Percentiles rank a stretch among this genome's conserved stretches.
These are phyloP conservation scores for Lepus timidus DNA, from an alignment of 2,113 vertebrate species.

Conservation along the genomic window DNA sequence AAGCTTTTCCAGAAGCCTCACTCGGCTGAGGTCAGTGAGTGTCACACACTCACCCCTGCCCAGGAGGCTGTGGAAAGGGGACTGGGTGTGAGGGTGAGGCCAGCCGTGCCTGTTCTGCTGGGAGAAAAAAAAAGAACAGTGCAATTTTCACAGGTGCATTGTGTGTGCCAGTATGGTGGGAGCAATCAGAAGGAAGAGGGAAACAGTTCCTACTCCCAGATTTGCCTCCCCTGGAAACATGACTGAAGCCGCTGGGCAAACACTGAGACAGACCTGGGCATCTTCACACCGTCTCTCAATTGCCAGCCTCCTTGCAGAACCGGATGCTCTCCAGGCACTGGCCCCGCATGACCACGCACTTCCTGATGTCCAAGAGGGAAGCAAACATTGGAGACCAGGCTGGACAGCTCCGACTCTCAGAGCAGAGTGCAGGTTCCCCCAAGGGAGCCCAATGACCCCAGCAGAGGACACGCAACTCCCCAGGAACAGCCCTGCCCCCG, in stretches of 20 bases:
- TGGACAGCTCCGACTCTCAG: neutral
- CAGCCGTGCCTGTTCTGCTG: neutral
- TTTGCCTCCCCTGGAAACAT: neutral
- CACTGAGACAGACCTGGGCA: neutral
- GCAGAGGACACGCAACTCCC: neutral
- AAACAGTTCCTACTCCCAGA: neutral
- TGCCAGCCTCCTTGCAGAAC: neutral
- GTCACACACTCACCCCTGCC: neutral
- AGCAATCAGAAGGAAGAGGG: neutral
- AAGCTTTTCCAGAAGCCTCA: conserved; percentile 32
- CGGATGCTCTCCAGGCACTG: neutral
- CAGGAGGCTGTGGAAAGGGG: neutral
- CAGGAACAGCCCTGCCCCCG: neutral
- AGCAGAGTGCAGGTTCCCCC: neutral
- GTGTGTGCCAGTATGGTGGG: too few species aligned
- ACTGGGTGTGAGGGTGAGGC: neutral
- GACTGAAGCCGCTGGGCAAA: neutral
- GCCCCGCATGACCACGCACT: neutral
- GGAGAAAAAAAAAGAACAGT: neutral
- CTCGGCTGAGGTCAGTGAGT: neutral
- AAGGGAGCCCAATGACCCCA: neutral
- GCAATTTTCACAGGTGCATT: rapidly evolving
- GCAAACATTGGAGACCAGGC: neutral
- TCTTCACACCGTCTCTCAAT: neutral
- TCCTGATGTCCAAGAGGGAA: neutral